Evolutionary conservation across 2,888 invertebrate genomes (phyloP).

Genomic region (Balanococcus diminutus): DNA sequence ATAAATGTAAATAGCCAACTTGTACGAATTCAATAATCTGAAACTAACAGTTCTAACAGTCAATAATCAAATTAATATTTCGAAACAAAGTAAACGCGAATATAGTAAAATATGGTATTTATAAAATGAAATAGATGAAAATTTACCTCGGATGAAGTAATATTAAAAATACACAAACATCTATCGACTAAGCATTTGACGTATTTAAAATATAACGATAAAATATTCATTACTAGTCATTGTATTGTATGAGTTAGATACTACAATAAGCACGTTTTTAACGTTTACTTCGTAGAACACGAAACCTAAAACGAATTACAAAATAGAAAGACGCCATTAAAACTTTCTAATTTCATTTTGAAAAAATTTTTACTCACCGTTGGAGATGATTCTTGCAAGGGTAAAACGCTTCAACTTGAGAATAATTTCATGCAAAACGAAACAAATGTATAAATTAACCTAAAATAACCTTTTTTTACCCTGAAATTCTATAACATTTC

Average conservation of each 20-base stretch:
- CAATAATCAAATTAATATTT: neutral
- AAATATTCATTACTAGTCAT: neutral
- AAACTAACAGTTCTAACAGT: too few relatives aligned
- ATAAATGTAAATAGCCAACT: neutral
- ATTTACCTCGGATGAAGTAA: neutral
- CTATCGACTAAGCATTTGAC: neutral
- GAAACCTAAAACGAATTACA: neutral
- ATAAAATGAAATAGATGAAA: neutral
- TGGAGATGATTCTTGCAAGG: neutral
- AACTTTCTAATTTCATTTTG: neutral
- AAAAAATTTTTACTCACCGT: neutral
- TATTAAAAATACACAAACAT: neutral
- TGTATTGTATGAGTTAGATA: neutral
- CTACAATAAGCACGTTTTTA: neutral
- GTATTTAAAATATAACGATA: neutral
- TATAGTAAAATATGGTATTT: neutral
- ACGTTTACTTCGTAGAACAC: neutral
- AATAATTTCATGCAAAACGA: neutral
- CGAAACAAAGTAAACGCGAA: neutral
- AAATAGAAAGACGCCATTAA: slow-evolving; percentile 15
- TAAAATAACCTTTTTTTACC: neutral
- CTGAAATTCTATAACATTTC: neutral
- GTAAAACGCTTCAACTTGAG: neutral
- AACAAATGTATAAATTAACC: neutral
- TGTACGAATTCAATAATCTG: too few relatives aligned